Conservation (phyloP, 2,888 invertebrate species). For the Nephrotoma appendiculata region DNA sequence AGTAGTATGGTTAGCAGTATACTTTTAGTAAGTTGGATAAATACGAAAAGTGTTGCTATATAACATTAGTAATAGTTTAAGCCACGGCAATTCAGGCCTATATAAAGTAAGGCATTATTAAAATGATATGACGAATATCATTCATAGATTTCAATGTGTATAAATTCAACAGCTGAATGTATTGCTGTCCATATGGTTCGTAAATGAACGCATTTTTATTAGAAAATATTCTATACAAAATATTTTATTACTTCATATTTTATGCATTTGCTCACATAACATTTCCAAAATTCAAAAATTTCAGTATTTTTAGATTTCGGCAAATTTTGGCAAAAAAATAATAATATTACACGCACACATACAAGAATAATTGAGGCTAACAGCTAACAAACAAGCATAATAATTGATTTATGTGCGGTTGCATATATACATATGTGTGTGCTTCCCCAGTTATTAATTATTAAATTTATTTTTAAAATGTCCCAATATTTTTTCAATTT, state of each 20-base stretch:
- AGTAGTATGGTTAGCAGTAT: too few relatives aligned
- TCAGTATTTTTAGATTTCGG: neutral
- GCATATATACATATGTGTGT: neutral
- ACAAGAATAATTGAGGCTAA: neutral
- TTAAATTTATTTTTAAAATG: too few relatives aligned
- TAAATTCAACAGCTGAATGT: neutral
- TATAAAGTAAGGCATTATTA: too few relatives aligned
- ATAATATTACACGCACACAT: neutral
- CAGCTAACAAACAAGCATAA: neutral
- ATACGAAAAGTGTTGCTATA: too few relatives aligned
- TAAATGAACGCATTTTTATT: too few relatives aligned
- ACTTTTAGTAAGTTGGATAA: too few relatives aligned
- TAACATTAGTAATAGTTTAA: too few relatives aligned
- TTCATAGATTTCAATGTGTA: neutral
- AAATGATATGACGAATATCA: too few relatives aligned
- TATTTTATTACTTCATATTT: too few relatives aligned
- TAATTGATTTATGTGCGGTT: neutral
- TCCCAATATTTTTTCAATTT: neutral
- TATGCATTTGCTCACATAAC: neutral
- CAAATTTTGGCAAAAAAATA: neutral
- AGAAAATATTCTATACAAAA: too few relatives aligned
- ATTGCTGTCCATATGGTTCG: neutral
- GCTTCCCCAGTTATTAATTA: neutral
- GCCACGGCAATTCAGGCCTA: too few relatives aligned
- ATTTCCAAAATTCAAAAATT: neutral